Evolutionary conservation across 2,113 vertebrate genomes (phyloP).

Genomic region (Siniperca chuatsi): DNA sequence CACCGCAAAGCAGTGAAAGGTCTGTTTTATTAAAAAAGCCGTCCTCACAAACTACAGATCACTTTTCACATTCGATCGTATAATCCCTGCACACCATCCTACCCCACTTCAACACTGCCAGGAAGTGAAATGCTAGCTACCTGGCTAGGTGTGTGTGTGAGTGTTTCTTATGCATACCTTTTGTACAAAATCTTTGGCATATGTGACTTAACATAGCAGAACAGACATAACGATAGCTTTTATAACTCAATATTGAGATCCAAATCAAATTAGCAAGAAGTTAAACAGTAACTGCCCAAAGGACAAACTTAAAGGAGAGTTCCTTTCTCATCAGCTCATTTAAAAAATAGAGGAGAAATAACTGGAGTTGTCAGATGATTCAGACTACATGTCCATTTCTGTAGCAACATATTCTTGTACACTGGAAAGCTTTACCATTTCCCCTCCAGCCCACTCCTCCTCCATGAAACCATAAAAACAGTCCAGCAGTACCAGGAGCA

Average conservation of each 20-base stretch:
- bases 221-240: slow-evolving; percentile 7
- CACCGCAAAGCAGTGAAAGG: slow-evolving; percentile 74
- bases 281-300: neutral
- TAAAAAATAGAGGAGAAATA: neutral
- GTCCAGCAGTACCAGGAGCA: slow-evolving; percentile 52
- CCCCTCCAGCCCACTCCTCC: neutral
- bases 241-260: slow-evolving; percentile 15
- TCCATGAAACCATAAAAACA: slow-evolving; percentile 50
- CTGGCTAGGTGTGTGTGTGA: slow-evolving; percentile 26
- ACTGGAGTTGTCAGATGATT: neutral
- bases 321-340: neutral
- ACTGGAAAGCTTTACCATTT: slow-evolving; percentile 23
- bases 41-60: slow-evolving; percentile 75
- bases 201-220: neutral
- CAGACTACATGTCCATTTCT: neutral
- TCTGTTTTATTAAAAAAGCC: slow-evolving; percentile 79
- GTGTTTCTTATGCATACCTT: neutral
- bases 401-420: neutral
- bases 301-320: neutral
- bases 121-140: slow-evolving; percentile 72
- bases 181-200: neutral
- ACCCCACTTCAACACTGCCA: slow-evolving; percentile 69
- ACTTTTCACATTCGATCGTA: slow-evolving; percentile 81
- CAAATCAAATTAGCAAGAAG: slow-evolving; percentile 15
- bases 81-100: slow-evolving; percentile 76